Evolutionary conservation across 2,113 vertebrate species (phyloP), one percentile per base, ranked within the genome.

Genomic region (Brienomyrus longianalis): DNA sequence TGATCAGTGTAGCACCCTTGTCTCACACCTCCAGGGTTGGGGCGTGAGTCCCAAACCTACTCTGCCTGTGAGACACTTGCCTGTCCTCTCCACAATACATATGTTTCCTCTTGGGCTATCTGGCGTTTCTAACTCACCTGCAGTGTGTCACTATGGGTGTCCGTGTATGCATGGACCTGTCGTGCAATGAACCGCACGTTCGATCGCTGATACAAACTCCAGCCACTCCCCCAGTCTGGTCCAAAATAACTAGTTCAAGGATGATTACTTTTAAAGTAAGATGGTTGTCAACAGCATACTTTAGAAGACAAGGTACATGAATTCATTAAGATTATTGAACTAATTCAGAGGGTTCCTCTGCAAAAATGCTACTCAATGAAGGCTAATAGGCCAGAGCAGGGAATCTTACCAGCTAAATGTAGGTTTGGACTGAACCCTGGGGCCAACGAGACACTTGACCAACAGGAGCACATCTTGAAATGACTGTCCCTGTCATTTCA

Each of bases 401-500:
- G 70, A 77, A 77, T 17, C 31, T 39, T 77, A 31, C 70, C 4
- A 11, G 59, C 59, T 66, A 66, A 27, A 66, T 66, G 27, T 7
- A 39, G 39, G 15, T 39, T 39, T 39, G 11, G 15, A 77, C 70
- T 77, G 70, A 77, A 77, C 31, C 70, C 31, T 39, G 31, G 1
- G 3, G 43, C 17, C 35, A 83, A 83, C 19, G 23, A 17, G 43
- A 45, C 31, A 47, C 43, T 21, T 39, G 80, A 35, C 15, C 7
- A 77, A 51, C 43, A 83, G 80, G 15, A 83, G 35, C 35, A 39
- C 15, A 21, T 19, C 3, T 2, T 83, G 80, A 19, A 39, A 39
- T 39, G 39, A 39, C 39, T 4, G 7, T 83, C 88, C 84, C 50
- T 93, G 89, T 0, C 56, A 88, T 93, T 94, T 90, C 93, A 99